Conservation (phyloP, 1,140 invertebrate species). For the Dendrolimus punctatus region DNA sequence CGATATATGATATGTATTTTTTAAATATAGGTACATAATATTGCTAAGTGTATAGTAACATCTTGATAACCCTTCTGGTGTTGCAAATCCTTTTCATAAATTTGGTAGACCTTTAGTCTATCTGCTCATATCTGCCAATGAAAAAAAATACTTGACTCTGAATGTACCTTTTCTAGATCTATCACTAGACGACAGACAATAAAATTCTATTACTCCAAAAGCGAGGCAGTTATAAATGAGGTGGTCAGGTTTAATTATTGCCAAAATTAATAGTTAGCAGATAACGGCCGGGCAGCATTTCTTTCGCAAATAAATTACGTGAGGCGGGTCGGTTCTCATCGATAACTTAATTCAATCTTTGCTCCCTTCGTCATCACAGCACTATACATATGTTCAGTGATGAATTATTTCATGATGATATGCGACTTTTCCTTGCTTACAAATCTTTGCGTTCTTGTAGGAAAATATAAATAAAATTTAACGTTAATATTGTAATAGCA, state of each 20-base stretch:
- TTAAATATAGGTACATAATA: too few relatives aligned
- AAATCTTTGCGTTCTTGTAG: not conserved
- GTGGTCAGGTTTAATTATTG: conserved; percentile 50
- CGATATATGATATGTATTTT: too few relatives aligned
- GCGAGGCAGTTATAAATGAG: conserved; percentile 28
- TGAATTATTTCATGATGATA: conserved; percentile 24
- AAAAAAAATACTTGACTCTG: too few relatives aligned
- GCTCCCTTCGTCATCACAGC: conserved; percentile 43
- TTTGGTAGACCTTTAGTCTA: too few relatives aligned
- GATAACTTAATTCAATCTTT: conserved; percentile 60
- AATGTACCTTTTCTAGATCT: too few relatives aligned
- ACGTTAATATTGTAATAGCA: too few relatives aligned
- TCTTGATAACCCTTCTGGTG: too few relatives aligned
- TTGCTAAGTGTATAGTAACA: too few relatives aligned
- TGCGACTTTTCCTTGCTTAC: conserved; percentile 15
- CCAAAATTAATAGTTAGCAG: conserved; percentile 49
- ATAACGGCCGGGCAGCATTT: conserved; percentile 41
- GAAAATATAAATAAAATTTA: too few relatives aligned
- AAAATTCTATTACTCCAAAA: conserved; percentile 15
- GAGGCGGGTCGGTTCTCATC: conserved; percentile 28
- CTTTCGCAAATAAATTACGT: conserved; percentile 49
- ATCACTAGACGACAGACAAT: conserved; percentile 10
- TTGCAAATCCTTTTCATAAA: too few relatives aligned
- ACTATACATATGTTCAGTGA: conserved; percentile 25
- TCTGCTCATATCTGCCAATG: too few relatives aligned